Conservation (phyloP, 2,113 vertebrate genomes). For the Neolamprologus kungweensis region DNA sequence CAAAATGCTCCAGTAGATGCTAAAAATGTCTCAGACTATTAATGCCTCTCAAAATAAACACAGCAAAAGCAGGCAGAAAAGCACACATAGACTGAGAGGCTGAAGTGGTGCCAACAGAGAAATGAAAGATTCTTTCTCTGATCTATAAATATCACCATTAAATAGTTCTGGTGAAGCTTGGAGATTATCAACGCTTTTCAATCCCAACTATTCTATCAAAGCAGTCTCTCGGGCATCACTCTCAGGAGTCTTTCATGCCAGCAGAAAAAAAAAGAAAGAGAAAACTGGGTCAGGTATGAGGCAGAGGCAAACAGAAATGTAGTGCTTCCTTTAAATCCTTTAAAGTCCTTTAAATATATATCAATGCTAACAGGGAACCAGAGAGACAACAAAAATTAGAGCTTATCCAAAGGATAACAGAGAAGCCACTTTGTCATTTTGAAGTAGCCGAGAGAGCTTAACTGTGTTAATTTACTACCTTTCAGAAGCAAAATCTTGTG, state of each 20-base stretch:
- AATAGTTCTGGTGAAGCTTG: conserved; percentile 20
- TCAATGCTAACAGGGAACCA: not conserved
- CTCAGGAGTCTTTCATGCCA: not conserved
- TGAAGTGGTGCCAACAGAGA: not conserved
- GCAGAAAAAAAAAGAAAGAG: not conserved
- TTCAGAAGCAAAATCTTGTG: not conserved
- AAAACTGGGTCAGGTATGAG: conserved; percentile 44
- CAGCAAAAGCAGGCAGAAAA: not conserved
- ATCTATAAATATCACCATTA: conserved; percentile 44
- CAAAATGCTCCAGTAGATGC: not conserved
- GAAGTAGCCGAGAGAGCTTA: not conserved
- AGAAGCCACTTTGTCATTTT: not conserved
- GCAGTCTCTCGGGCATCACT: conserved; percentile 22
- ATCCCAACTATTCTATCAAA: not conserved
- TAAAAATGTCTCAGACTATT: not conserved
- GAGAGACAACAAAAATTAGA: not conserved
- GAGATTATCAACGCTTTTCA: conserved; percentile 31
- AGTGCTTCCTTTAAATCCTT: not conserved
- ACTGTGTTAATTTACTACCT: not conserved
- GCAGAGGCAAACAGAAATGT: not conserved
- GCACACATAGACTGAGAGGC: not conserved
- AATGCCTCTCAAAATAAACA: not conserved
- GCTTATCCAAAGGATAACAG: not conserved
- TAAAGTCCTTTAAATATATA: not conserved
- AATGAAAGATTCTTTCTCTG: not conserved